Percentiles rank a stretch among this genome's conserved stretches.
Conservation (phyloP, 1,140 invertebrate species). For the Drosophila bocqueti region DNA sequence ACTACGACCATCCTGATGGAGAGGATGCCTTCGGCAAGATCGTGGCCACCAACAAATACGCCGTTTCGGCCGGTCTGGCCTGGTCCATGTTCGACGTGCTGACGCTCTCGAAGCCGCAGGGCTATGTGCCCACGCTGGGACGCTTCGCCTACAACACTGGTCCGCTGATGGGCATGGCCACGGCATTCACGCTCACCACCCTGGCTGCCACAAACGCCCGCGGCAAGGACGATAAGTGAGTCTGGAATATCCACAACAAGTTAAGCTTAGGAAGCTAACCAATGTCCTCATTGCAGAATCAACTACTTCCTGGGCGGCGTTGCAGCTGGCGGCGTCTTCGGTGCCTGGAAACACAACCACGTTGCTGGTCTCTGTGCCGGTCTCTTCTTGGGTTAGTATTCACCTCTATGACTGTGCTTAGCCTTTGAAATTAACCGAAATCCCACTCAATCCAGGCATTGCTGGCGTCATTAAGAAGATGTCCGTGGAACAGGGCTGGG, state of each 20-base stretch:
- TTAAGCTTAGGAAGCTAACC: not conserved
- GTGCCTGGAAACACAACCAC: constrained; percentile 86
- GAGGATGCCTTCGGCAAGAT: constrained; percentile 88
- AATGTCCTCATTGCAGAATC: constrained; percentile 60
- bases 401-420: no score
- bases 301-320: constrained; percentile 88
- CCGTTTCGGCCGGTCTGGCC: constrained; percentile 85
- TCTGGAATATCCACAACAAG: not conserved
- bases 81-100: constrained; percentile 87
- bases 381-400: constrained; percentile 62
- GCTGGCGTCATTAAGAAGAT: constrained; percentile 87
- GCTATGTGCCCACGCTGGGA: constrained; percentile 85
- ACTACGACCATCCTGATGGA: constrained; percentile 91
- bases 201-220: constrained; percentile 87
- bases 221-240: constrained; percentile 88
- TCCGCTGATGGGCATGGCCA: constrained; percentile 88
- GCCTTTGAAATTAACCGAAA: constrained; percentile 47
- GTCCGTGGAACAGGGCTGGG: constrained; percentile 86
- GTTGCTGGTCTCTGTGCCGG: constrained; percentile 69
- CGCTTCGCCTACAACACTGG: constrained; percentile 86
- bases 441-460: constrained; percentile 79
- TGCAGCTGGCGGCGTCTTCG: constrained; percentile 86
- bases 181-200: constrained; percentile 88
- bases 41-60: constrained; percentile 87
- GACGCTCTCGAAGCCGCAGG: constrained; percentile 87